Evolutionary conservation across 2,888 invertebrate genomes (phyloP), one percentile per base, ranked within the genome.

Genomic region (Lasius platythorax): DNA sequence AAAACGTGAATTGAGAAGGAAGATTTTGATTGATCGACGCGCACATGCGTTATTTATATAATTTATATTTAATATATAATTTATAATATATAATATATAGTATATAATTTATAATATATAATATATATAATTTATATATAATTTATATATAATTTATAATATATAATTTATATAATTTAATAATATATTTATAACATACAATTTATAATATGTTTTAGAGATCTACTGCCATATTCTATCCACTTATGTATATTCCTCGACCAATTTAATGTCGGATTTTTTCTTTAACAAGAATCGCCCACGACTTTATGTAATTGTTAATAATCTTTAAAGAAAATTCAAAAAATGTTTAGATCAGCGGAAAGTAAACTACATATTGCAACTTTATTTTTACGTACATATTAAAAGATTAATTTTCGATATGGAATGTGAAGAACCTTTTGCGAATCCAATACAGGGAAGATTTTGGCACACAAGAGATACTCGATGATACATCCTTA

Each of bases 1-100:
- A 85, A 89, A 92, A 87, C 82, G 82, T 84, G 64, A 87, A 84
- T 76, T 85, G 84, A 88, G 83, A 83, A 88, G 84, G 85, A 83
- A 87, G 84, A 89, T 75, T 85, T 88, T 79, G 79, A 46, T 88
- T 84, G 63, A 66, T 79, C 66, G 70, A 46, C 75, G n/a, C 5
- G 18, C 76, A 72, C 63, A 67, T 50, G 37, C 56, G 23, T 23
- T 23, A 23, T 23, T 23, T 37, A 37, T 37, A 5, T 37, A 37
- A 37, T 5, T 37, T 37, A 37, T 37, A 37, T 6, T 5, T 37
- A 37, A 30, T 30, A 30, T 30, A 30, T 30, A 3, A 30, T 30
- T 1, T 30, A 30, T 30, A 30, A 30, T 30, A 30, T 30, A 30
- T 30, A 30, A 30, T 30, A n/a, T n/a, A n/a, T n/a, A n/a, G n/a